phyloP scores from a whole-genome alignment of 2,113 vertebrate species.

The Drymodes brunneopygia region DNA sequence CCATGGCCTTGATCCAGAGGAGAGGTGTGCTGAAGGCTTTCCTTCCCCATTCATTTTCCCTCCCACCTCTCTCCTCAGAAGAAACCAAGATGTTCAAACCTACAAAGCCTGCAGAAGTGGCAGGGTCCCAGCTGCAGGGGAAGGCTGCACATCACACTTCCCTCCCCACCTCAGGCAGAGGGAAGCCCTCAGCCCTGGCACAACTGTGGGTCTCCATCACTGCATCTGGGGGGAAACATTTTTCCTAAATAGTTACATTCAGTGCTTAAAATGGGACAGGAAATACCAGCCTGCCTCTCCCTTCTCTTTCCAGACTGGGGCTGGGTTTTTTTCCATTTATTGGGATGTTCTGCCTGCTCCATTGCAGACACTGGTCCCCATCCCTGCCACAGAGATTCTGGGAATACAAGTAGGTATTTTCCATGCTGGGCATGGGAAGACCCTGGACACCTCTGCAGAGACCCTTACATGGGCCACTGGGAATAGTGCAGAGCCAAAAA shows the following conservation, averaged over 20 bases:
- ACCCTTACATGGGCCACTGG: fast-evolving
- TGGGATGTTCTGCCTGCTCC: neutral
- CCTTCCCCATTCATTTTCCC: neutral
- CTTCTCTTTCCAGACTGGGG: neutral
- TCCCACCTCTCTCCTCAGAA: neutral
- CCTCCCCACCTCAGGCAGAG: neutral
- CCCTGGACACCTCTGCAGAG: neutral
- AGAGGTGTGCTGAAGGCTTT: neutral
- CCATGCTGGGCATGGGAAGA: neutral
- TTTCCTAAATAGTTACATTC: constrained; percentile 3
- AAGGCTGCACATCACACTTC: neutral
- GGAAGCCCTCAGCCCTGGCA: neutral
- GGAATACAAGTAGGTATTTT: fast-evolving
- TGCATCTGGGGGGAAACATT: neutral
- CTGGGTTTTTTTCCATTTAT: neutral
- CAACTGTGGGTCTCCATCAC: neutral
- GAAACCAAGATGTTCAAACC: neutral
- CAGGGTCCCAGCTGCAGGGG: neutral
- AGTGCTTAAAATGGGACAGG: neutral
- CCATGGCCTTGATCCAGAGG: neutral
- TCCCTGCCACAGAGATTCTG: fast-evolving
- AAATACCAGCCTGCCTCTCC: constrained; percentile 13
- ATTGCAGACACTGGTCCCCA: neutral
- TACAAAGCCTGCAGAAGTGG: neutral
- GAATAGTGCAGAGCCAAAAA: neutral